phyloP scores from a whole-genome alignment of 2,113 vertebrate species.

The Blennius ocellaris region DNA sequence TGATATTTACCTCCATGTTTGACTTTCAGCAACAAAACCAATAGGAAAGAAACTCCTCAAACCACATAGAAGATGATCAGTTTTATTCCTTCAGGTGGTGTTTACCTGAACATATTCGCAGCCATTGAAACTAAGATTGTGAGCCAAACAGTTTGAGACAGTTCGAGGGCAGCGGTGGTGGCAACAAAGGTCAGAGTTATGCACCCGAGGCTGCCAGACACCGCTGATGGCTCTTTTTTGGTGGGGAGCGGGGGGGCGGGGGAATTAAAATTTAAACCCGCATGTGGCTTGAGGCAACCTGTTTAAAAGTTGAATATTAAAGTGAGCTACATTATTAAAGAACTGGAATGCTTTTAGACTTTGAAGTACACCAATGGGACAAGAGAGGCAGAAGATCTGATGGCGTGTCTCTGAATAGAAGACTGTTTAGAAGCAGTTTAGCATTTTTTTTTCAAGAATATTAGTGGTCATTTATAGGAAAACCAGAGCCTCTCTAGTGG shows the following conservation, averaged over 20 bases:
- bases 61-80: too few relatives aligned
- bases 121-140: not conserved
- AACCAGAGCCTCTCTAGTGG: constrained; percentile 18
- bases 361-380: constrained; percentile 25
- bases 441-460: constrained; percentile 17
- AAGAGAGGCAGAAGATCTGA: constrained; percentile 6
- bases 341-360: constrained; percentile 12
- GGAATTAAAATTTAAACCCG: constrained; percentile 6
- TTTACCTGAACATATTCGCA: not conserved
- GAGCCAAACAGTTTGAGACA: not conserved
- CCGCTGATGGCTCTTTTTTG: not conserved
- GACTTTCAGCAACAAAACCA: too few relatives aligned
- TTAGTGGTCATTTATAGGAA: constrained; percentile 42
- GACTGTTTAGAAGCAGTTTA: constrained; percentile 28
- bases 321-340: constrained; percentile 24
- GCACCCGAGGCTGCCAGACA: constrained; percentile 4
- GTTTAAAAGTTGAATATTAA: constrained; percentile 23
- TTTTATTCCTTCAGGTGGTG: not conserved
- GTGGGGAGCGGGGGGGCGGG: too few relatives aligned
- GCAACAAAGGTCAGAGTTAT: not conserved
- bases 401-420: constrained; percentile 20
- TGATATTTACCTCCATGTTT: too few relatives aligned
- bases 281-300: not conserved
- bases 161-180: not conserved
- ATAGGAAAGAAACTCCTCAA: too few relatives aligned